A percentile compares a stretch with the other conserved stretches of the same genome.
These are phyloP conservation scores for Flexamia atlantica DNA, from an alignment of 2,888 invertebrate species.

Conservation along the genomic window DNA sequence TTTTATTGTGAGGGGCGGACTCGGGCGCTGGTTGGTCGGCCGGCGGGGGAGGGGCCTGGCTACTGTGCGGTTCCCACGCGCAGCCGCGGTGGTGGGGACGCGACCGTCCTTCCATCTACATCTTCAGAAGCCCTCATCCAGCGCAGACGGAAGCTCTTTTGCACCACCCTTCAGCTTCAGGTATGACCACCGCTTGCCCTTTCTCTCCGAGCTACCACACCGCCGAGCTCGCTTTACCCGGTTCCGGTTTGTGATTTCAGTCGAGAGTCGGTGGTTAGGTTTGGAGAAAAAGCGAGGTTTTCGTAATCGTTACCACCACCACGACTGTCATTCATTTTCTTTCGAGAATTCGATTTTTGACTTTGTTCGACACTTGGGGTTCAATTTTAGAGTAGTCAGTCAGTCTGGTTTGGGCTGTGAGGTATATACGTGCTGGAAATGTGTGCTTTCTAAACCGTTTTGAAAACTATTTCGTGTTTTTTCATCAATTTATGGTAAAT, in stretches of 20 bases:
- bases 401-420: too few relatives aligned
- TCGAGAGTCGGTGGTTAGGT: background rate
- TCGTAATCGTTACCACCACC: background rate
- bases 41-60: slow-evolving; percentile 75
- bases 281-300: background rate
- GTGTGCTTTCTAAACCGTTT: too few relatives aligned
- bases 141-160: slow-evolving; percentile 60
- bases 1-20: slow-evolving; percentile 37
- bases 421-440: too few relatives aligned
- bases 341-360: background rate
- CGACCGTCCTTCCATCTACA: slow-evolving; percentile 73
- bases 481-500: too few relatives aligned
- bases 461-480: too few relatives aligned
- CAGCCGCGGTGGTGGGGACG: slow-evolving; percentile 74
- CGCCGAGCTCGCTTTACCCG: background rate
- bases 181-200: slow-evolving; percentile 37
- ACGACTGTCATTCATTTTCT: background rate
- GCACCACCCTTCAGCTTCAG: slow-evolving; percentile 54
- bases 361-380: background rate
- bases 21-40: slow-evolving; percentile 41
- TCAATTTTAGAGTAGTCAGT: background rate
- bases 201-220: slow-evolving; percentile 29
- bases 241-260: slow-evolving; percentile 31
- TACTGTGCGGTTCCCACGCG: slow-evolving; percentile 82
- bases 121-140: slow-evolving; percentile 65